Conservation (phyloP, 1,140 invertebrate species). For the Daktulosphaira vitifoliae region DNA sequence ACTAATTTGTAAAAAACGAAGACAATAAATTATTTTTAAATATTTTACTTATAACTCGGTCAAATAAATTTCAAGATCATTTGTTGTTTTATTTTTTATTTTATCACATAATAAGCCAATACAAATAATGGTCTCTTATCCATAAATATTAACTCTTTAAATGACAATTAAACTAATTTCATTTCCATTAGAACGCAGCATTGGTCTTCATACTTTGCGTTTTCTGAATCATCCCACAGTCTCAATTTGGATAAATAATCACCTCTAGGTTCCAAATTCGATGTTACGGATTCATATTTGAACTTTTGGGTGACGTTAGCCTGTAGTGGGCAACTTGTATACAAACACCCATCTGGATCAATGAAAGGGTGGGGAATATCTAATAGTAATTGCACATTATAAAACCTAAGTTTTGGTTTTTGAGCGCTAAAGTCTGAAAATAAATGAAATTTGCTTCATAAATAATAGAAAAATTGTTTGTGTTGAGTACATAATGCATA, state of each 20-base stretch:
- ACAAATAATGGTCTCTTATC: no score
- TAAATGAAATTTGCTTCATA: no score
- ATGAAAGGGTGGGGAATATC: neutral
- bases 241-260: neutral
- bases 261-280: neutral
- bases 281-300: neutral
- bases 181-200: slow-evolving; percentile 9
- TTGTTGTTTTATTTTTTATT: no score
- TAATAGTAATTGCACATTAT: neutral
- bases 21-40: no score
- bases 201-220: neutral
- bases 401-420: neutral
- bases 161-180: no score
- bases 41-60: no score
- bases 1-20: no score
- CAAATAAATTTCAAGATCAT: no score
- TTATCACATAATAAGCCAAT: no score
- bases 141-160: no score
- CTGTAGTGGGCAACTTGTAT: neutral
- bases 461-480: no score
- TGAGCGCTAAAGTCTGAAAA: neutral
- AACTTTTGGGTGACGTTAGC: neutral
- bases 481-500: no score
- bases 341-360: slow-evolving; percentile 1
- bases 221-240: neutral